Base-by-base conservation (phyloP, 2,797 vertebrate species). In the Paramormyrops hopkinsi region DNA sequence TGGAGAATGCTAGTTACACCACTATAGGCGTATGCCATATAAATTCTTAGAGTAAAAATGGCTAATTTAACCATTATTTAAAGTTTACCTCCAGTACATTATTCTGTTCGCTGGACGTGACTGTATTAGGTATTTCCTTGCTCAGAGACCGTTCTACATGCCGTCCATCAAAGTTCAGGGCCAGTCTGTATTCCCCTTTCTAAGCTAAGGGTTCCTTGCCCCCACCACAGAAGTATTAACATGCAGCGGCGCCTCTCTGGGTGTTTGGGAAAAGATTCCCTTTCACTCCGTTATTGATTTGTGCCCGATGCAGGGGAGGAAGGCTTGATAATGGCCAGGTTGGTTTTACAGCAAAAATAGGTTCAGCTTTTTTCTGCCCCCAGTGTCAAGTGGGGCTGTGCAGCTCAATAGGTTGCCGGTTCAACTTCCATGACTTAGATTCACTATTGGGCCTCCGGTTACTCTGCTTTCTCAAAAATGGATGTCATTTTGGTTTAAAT, bases 261-360 rank as follows among this genome's bases (percentile, higher is more conserved):
- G 92, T 93, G 93, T 92, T 93, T 90, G 89, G 93, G 94, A 93
- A 93, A 91, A 95, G 93, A 90, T 92, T 89, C 91, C 92, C 91
- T 91, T 93, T 90, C 90, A 86, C 7, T 90, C 88, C 0, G 33
- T 54, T 56, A 89, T 89, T 79, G 86, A 88, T 89, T 88, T 17
- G 51, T 4, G 46, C 7, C 46, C 5, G 8, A 82, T 12, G 51
- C 17, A 41, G 41, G 33, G 14, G 14, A 48, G 41, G n/a, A 37
- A 56, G 11, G 48, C 50, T 48, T 53, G 37, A 79, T 56, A 41
- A 56, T 7, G 37, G 4, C 25, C 46, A 29, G 22, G 2, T n/a
- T 29, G 83, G 46, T 85, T 50, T 50, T 51, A 50, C 8, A 85
- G 46, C 83, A 85, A 50, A 33, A 85, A 53, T 14, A 53, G 46